Base-by-base conservation (phyloP, 2,797 vertebrate species). In the Salarias fasciatus region DNA sequence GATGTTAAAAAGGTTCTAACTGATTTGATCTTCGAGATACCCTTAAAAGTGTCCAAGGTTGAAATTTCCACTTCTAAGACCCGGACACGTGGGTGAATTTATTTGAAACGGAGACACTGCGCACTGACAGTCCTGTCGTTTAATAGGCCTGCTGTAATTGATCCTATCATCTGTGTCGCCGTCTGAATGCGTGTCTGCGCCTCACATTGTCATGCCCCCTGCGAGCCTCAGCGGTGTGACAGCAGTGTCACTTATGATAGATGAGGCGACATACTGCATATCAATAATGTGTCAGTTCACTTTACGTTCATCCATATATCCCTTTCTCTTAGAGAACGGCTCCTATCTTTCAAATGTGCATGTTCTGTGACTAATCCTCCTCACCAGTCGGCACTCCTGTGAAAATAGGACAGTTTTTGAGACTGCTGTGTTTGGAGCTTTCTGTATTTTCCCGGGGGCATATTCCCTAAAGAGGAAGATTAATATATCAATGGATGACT, bases 401-500 rank as follows among this genome's bases (percentile, higher is more conserved):
- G 53, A 79, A 85, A 83, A 86, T 73, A 53, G 81, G 72, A 15
- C 77, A 74, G 5, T 63, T 77, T n/a, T 73, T 76, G 53, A 67
- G 37, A 59, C 50, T 75, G 51, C 75, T 59, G 51, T 48, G 65
- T 75, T 58, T 50, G 67, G 53, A 72, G 69, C 64, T 51, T 65
- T 63, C 44, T 51, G 52, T 36, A 53, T 80, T 79, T 70, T 77
- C 84, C 77, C 58, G 0, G 1, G 69, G 64, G 73, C 62, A 62
- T 66, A 55, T 55, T 83, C 70, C 77, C 67, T 51, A 68, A 80
- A 86, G 53, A 69, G 63, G 69, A 59, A 71, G 77, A 86, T 85
- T 83, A 81, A 82, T 80, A 78, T 62, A 83, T 86, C 59, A 86
- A 61, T 63, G 72, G 82, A 57, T 80, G 82, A 61, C 70, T 87